These are phyloP conservation scores for Anorthoa munda DNA, from an alignment of 2,888 invertebrate genomes.

Conservation along the genomic window DNA sequence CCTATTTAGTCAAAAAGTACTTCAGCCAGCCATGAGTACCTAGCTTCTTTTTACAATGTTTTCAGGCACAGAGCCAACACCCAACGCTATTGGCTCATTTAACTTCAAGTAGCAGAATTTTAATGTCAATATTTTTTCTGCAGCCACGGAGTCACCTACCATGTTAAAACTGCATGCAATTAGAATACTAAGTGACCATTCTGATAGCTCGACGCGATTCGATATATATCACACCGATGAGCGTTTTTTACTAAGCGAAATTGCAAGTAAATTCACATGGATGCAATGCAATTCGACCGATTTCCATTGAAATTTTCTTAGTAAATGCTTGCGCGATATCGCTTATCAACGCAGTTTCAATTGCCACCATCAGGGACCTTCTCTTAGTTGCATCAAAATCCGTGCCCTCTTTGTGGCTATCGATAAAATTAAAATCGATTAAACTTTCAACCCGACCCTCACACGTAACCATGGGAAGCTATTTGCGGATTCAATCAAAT, in stretches of 20 bases:
- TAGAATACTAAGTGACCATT: neutral
- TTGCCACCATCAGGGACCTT: too few species aligned
- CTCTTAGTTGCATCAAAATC: neutral
- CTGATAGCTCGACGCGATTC: too few species aligned
- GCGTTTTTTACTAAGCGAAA: too few species aligned
- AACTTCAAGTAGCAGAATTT: conserved; percentile 12
- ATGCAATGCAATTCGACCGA: too few species aligned
- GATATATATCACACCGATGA: too few species aligned
- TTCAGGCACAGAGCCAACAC: conserved; percentile 28
- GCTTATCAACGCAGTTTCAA: too few species aligned
- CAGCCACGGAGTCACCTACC: neutral
- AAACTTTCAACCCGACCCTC: conserved; percentile 67
- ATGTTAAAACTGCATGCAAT: conserved; percentile 12
- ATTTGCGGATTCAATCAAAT: conserved; percentile 90
- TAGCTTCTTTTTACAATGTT: conserved; percentile 2
- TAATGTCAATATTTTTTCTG: neutral
- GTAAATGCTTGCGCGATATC: too few species aligned
- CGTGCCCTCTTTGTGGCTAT: conserved; percentile 34
- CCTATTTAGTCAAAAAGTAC: neutral
- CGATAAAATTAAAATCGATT: conserved; percentile 64
- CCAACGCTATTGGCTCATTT: conserved; percentile 16
- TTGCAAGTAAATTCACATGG: too few species aligned
- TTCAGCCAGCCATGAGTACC: neutral
- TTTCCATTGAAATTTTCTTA: too few species aligned
- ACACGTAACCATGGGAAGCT: conserved; percentile 84